Conservation (phyloP, 2,113 vertebrate species). For the Bucco capensis region DNA sequence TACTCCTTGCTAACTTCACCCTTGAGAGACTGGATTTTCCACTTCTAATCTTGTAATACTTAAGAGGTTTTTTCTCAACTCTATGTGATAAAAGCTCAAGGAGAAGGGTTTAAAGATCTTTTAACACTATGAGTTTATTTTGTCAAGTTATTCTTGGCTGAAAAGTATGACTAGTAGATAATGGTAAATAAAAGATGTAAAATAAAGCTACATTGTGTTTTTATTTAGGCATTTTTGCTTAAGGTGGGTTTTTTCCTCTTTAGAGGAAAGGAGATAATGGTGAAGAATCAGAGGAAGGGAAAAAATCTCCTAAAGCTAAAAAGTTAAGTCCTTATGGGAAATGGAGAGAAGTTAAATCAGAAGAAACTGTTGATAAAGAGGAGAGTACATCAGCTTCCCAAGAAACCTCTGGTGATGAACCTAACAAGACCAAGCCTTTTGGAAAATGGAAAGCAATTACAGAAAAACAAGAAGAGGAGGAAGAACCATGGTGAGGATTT, state of each 20-base stretch:
- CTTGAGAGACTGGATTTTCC: background rate
- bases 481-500: constrained; percentile 80
- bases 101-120: background rate
- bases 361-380: constrained; percentile 38
- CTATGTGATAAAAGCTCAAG: background rate
- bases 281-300: constrained; percentile 52
- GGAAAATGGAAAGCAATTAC: constrained; percentile 85
- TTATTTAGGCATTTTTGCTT: constrained; percentile 63
- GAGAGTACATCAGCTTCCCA: constrained; percentile 26
- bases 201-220: constrained; percentile 59
- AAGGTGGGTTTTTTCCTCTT: constrained; percentile 59
- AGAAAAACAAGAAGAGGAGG: constrained; percentile 57
- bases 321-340: constrained; percentile 83
- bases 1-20: background rate
- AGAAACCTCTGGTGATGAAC: constrained; percentile 47
- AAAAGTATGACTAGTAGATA: background rate
- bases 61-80: background rate
- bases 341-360: constrained; percentile 82
- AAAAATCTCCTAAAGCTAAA: constrained; percentile 57
- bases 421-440: constrained; percentile 75
- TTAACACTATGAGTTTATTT: background rate
- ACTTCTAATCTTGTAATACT: background rate
- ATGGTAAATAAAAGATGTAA: background rate
- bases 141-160: background rate
- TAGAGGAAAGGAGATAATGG: constrained; percentile 67